These are phyloP conservation scores for Platypus cylindrus DNA, from an alignment of 2,888 invertebrate species.

Conservation along the genomic window DNA sequence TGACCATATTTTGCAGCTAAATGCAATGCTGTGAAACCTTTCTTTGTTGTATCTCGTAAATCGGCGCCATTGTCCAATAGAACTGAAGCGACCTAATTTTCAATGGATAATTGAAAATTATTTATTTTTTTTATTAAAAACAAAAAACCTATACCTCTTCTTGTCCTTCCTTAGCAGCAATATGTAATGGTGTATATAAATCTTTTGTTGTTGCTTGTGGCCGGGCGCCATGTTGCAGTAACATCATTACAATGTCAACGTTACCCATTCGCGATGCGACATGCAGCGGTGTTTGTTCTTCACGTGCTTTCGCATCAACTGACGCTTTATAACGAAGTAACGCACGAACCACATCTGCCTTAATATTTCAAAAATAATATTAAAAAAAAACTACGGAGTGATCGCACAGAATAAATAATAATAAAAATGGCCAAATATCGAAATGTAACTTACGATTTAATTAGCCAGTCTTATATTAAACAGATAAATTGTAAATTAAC, in stretches of 20 bases:
- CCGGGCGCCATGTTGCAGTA: constrained; percentile 87
- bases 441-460: neutral
- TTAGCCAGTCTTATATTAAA: neutral
- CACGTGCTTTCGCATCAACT: constrained; percentile 58
- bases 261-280: constrained; percentile 93
- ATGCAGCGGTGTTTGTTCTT: constrained; percentile 93
- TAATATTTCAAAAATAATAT: constrained; percentile 11
- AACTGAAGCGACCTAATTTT: constrained; percentile 61
- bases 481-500: neutral
- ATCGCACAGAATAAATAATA: no score
- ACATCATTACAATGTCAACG: constrained; percentile 85
- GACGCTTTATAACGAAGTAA: constrained; percentile 81
- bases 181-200: constrained; percentile 90
- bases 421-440: constrained; percentile 4
- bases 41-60: constrained; percentile 83
- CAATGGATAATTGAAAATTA: neutral
- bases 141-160: constrained; percentile 45
- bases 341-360: constrained; percentile 88
- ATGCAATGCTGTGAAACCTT: constrained; percentile 94
- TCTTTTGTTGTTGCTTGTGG: constrained; percentile 87
- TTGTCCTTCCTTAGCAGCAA: constrained; percentile 94
- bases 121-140: constrained; percentile 1
- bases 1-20: constrained; percentile 97
- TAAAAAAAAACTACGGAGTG: constrained; percentile 1
- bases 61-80: constrained; percentile 86